phyloP scores from a whole-genome alignment of 2,797 vertebrate species.

The Parauchenoglanis punctatus region DNA sequence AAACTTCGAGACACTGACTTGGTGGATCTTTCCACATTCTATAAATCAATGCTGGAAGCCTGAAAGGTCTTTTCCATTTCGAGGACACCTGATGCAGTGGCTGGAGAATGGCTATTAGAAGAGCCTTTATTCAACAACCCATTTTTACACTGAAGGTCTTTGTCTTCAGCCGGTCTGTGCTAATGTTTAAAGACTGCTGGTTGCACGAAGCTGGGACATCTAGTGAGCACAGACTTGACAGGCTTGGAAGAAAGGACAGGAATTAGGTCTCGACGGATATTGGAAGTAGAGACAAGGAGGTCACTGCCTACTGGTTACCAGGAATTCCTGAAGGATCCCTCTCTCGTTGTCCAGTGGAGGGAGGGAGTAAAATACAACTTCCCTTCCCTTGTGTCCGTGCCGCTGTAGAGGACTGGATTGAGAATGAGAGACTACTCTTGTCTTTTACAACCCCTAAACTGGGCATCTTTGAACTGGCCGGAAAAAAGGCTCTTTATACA shows the following conservation, averaged over 20 bases:
- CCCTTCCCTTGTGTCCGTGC: not conserved
- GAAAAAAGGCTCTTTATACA: not conserved
- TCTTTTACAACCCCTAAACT: not conserved
- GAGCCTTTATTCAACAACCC: not conserved
- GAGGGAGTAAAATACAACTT: not conserved
- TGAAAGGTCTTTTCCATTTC: no score
- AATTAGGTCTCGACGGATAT: not conserved
- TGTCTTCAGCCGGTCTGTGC: not conserved
- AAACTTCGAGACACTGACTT: no score
- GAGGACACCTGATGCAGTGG: no score
- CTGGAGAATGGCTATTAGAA: not conserved
- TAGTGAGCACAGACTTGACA: not conserved
- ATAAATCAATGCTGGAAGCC: no score
- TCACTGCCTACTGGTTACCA: not conserved
- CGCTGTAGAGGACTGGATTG: not conserved
- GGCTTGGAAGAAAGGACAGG: not conserved
- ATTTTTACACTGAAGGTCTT: not conserved
- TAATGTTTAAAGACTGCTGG: not conserved
- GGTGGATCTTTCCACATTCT: no score
- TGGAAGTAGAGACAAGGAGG: not conserved
- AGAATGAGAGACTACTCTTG: not conserved
- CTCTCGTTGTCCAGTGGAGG: not conserved
- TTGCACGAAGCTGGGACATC: not conserved
- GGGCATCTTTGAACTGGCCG: not conserved
- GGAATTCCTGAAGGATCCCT: not conserved